phyloP scores from a whole-genome alignment of 2,113 vertebrate species.

The Catharus bicknelli region DNA sequence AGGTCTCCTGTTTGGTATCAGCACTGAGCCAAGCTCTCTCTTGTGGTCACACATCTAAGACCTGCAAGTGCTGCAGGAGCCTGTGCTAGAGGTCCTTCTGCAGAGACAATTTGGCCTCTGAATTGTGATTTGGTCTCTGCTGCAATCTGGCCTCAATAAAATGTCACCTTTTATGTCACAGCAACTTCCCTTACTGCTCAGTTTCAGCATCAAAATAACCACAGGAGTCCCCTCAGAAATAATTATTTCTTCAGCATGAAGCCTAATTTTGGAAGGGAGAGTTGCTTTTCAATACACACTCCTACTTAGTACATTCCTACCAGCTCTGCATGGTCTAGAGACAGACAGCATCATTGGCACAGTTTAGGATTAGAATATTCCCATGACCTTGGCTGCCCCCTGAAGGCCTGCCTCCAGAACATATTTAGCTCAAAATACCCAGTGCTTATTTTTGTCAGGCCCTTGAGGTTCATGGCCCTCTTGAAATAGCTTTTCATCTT shows the following conservation, averaged over 20 bases:
- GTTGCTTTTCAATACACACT: not conserved
- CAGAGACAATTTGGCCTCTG: not conserved
- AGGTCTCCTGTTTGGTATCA: not conserved
- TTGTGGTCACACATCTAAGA: not conserved
- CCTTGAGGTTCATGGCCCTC: not conserved
- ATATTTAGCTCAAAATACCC: constrained; percentile 6
- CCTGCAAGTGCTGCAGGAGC: not conserved
- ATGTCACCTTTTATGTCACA: not conserved
- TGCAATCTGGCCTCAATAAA: not conserved
- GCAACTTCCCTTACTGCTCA: not conserved
- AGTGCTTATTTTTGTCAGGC: not conserved
- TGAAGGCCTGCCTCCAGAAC: not conserved
- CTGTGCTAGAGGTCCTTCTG: not conserved
- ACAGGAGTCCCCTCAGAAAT: not conserved
- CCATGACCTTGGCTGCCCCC: constrained; percentile 1
- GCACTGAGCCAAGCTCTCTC: not conserved
- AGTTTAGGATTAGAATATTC: not conserved
- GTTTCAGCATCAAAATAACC: not conserved
- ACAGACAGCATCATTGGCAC: not conserved
- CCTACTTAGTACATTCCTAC: not conserved
- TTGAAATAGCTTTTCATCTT: not conserved
- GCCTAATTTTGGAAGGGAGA: not conserved
- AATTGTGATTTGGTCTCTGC: not conserved
- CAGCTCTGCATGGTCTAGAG: not conserved
- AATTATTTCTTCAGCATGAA: not conserved